Evolutionary conservation across 1,140 invertebrate species (phyloP).

Genomic region (Halyomorpha halys): DNA sequence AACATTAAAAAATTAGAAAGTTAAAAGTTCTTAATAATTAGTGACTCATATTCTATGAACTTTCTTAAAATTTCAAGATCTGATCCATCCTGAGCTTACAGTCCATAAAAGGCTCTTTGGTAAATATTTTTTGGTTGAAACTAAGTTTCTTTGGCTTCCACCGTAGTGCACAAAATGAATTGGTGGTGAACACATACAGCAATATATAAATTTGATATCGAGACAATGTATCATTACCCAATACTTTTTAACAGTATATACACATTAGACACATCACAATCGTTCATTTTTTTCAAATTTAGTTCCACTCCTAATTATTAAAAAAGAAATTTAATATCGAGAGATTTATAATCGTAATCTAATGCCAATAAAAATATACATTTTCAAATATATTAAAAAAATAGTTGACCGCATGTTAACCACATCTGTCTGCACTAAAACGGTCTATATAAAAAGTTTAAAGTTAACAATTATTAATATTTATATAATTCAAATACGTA

Average conservation of each 20-base stretch:
- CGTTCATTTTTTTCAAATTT: not conserved
- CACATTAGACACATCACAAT: conserved; percentile 3
- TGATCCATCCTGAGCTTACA: too few relatives aligned
- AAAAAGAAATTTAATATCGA: conserved; percentile 2
- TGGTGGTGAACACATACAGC: not conserved
- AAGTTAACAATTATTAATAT: conserved; percentile 10
- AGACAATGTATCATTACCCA: not conserved
- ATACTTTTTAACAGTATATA: not conserved
- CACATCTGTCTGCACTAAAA: conserved; percentile 6
- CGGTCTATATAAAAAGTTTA: conserved; percentile 10
- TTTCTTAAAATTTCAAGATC: too few relatives aligned
- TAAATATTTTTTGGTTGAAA: too few relatives aligned
- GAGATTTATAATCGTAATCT: conserved; percentile 1
- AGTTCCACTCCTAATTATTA: not conserved
- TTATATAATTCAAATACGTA: conserved; percentile 4
- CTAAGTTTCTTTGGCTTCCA: too few relatives aligned
- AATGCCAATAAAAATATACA: conserved; percentile 11
- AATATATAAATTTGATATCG: not conserved
- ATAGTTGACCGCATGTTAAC: not conserved
- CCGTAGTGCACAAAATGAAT: not conserved
- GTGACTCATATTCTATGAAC: too few relatives aligned
- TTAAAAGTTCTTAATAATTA: not conserved
- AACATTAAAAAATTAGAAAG: not conserved
- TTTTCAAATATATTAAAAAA: conserved; percentile 8
- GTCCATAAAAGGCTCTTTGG: too few relatives aligned